Evolutionary conservation across 2,113 vertebrate species (phyloP).

Genomic region (Antigone vipio): DNA sequence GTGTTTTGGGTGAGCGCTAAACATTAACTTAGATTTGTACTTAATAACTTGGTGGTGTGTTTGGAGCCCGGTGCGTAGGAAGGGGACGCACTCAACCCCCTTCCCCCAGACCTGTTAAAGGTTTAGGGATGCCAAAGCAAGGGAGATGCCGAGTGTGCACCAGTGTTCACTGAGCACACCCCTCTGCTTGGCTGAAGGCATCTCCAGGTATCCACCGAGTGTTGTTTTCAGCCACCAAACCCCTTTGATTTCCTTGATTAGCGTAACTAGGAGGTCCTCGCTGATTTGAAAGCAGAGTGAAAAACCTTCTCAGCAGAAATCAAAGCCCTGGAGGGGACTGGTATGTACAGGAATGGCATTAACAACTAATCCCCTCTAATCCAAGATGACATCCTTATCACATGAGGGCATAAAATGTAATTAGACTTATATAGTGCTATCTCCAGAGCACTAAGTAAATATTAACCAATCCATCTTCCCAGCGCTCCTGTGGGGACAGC

Average conservation of each 20-base stretch:
- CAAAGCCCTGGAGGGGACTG: constrained; percentile 24
- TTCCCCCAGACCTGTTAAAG: not conserved
- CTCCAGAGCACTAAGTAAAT: constrained; percentile 30
- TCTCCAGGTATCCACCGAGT: not conserved
- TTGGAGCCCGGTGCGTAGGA: not conserved
- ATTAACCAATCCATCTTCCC: constrained; percentile 42
- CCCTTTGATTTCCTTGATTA: not conserved
- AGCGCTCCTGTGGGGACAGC: not conserved
- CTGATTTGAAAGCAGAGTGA: not conserved
- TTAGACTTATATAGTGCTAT: constrained; percentile 50
- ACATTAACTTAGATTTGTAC: constrained; percentile 30
- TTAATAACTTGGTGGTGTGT: not conserved
- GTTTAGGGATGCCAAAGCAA: not conserved
- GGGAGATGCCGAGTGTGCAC: not conserved
- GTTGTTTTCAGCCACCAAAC: not conserved
- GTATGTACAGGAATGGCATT: constrained; percentile 66
- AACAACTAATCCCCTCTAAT: constrained; percentile 62
- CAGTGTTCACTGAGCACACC: not conserved
- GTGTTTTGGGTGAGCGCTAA: not conserved
- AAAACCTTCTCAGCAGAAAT: constrained; percentile 35
- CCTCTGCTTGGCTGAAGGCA: not conserved
- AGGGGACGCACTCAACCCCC: not conserved
- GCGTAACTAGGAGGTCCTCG: not conserved
- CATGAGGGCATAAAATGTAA: constrained; percentile 41
- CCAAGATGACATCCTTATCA: constrained; percentile 62